These are phyloP conservation scores for Brachionus angularis DNA, from an alignment of 1,140 invertebrate genomes.

Conservation along the genomic window DNA sequence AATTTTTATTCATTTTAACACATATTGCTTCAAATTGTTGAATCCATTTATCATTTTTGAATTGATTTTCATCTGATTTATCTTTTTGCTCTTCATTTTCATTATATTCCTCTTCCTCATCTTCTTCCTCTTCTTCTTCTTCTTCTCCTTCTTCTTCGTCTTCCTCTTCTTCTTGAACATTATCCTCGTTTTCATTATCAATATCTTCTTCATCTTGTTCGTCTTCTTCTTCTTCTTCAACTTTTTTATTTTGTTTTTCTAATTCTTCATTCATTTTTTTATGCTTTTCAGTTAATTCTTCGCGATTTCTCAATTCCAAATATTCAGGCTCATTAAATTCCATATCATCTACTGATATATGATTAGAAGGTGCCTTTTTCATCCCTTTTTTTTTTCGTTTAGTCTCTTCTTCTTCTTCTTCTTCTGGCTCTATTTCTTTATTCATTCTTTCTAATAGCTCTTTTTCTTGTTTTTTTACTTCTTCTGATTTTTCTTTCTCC, in stretches of 20 bases:
- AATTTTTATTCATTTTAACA: slow-evolving; percentile 54
- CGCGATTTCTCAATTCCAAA: slow-evolving; percentile 6
- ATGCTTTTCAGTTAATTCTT: slow-evolving; percentile 12
- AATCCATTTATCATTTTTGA: slow-evolving; percentile 46
- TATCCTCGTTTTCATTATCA: slow-evolving; percentile 44
- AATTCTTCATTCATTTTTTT: slow-evolving; percentile 27
- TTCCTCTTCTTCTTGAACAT: slow-evolving; percentile 49
- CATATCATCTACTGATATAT: slow-evolving; percentile 64
- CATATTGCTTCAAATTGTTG: slow-evolving; percentile 26
- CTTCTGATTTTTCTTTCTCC: slow-evolving; percentile 71
- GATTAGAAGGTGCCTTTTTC: slow-evolving; percentile 50
- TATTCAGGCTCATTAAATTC: slow-evolving; percentile 50
- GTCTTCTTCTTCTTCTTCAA: slow-evolving; percentile 3
- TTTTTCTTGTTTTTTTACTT: slow-evolving; percentile 72
- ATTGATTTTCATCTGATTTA: slow-evolving; percentile 44
- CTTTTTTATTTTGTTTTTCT: no score
- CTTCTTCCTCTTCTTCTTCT: slow-evolving; percentile 51
- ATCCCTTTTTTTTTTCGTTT: slow-evolving; percentile 45
- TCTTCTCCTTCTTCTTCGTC: slow-evolving; percentile 49
- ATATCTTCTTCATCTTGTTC: slow-evolving; percentile 37
- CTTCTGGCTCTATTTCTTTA: slow-evolving; percentile 22
- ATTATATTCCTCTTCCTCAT: slow-evolving; percentile 48
- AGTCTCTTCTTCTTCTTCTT: not conserved
- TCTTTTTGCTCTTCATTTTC: slow-evolving; percentile 42
- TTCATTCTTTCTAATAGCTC: slow-evolving; percentile 15